Evolutionary conservation across 1,140 invertebrate species (phyloP), one percentile per base, ranked within the genome.

Genomic region (Drosophila sturtevanti): DNA sequence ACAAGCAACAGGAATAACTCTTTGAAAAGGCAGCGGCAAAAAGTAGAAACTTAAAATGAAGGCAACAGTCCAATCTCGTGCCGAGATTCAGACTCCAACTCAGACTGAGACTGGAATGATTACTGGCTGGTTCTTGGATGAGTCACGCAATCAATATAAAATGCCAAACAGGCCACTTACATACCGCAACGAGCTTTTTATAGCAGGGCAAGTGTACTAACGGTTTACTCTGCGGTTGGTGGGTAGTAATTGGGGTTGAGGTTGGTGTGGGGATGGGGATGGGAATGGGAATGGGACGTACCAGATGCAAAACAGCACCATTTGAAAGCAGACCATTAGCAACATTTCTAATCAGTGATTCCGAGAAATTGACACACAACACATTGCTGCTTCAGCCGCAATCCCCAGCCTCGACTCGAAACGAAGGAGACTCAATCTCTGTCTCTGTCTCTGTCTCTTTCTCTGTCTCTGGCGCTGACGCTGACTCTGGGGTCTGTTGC

Each of bases 281-380:
- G n/a, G n/a, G n/a, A n/a, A n/a, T 31, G 14, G 48, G 18, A 2
- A 12, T 2, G n/a, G 55, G 35, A 14, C 10, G 16, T 12, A 58
- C 27, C 55, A 37, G 41, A 48, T 48, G 41, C 41, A 48, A 48
- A 48, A 48, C 41, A 48, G 41, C 41, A 16, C 41, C 41, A 48
- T 48, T 48, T 18, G 41, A 48, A 48, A 48, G 56, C 72, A 55
- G 66, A 69, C 63, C 69, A 77, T 77, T 76, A 85, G 78, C 69
- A 63, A 63, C 77, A 68, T 65, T 87, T 63, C 82, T 86, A 86
- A 87, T 87, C 81, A 81, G 77, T 79, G 67, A 72, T 85, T 87
- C 82, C 67, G 61, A 76, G 77, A 86, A 86, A 77, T 74, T 60
- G 66, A 76, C 34, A 51, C 68, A 72, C 31, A 60, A 66, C 41